Base-by-base conservation (phyloP, 2,888 invertebrate species). In the Cybosia mesomella region DNA sequence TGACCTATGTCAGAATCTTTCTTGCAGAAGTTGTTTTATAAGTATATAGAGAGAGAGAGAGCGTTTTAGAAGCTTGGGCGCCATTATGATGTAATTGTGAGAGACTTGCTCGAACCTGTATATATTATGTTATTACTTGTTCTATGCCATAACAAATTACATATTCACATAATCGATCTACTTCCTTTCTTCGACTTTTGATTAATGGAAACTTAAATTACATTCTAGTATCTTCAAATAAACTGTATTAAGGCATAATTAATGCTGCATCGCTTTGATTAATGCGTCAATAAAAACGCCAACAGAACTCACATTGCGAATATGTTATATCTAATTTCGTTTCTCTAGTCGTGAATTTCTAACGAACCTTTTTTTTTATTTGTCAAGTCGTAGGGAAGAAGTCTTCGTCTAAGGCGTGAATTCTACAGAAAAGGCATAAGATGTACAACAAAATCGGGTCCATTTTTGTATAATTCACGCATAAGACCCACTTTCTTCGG, bases 171-270 rank as follows among this genome's bases (percentile, higher is more conserved):
- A 49, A 49, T 49, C 1, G 49, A 49, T 49, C 49, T n/a, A 49
- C 49, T 49, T 49, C n/a, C 49, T 49, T 2, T 49, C 8, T 5
- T 18, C 5, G 5, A 49, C n/a, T 49, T 39, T 49, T 49, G 49
- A 49, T 49, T 18, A 49, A 49, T 49, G 49, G 18, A 7, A 18
- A 18, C 18, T 43, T 43, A 49, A 49, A 49, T 49, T 49, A n/a
- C 49, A 49, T 49, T 49, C 49, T 49, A 49, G n/a, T n/a, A n/a
- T n/a, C n/a, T 49, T 49, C 49, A 49, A 49, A n/a, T 43, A 13
- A 18, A 5, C 0, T 49, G 9, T 43, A 5, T 43, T 43, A 2
- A 49, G n/a, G 49, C 49, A 49, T 28, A 28, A 28, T 49, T 18
- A 49, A 49, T n/a, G 9, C 49, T 18, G n/a, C 49, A 49, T 49